Percentiles rank a stretch among this genome's conserved stretches.
Evolutionary conservation across 2,797 vertebrate species (phyloP).

Genomic region (Cyprinella venusta): DNA sequence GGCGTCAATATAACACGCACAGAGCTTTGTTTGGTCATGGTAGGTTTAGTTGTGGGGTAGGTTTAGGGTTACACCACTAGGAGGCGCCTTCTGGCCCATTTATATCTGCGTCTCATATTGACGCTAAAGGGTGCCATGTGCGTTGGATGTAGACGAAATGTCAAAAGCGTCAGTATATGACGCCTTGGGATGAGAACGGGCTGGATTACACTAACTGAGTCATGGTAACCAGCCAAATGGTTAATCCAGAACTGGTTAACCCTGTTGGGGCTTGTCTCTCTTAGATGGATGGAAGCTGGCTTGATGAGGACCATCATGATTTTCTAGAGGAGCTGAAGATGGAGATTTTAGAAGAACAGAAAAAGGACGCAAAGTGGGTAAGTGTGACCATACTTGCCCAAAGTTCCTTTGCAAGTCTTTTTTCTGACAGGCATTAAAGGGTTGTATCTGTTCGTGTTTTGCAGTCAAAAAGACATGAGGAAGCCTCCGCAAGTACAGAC

Average conservation of each 20-base stretch:
- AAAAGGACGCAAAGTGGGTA: slow-evolving; percentile 83
- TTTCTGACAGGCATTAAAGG: not conserved
- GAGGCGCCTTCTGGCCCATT: too few relatives aligned
- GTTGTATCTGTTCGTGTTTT: slow-evolving; percentile 27
- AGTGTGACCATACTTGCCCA: slow-evolving; percentile 32
- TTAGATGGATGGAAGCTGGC: slow-evolving; percentile 92
- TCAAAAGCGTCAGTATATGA: too few relatives aligned
- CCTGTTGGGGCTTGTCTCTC: slow-evolving; percentile 57
- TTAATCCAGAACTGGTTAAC: not conserved
- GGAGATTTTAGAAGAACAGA: slow-evolving; percentile 89
- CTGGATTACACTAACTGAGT: not conserved
- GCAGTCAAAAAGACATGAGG: slow-evolving; percentile 82
- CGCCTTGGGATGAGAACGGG: too few relatives aligned
- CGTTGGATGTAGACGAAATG: too few relatives aligned
- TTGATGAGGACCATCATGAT: slow-evolving; percentile 94
- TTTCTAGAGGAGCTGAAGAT: slow-evolving; percentile 93
- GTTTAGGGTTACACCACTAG: too few relatives aligned
- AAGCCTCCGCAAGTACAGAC: slow-evolving; percentile 88
- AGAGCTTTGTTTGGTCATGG: too few relatives aligned
- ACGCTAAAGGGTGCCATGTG: too few relatives aligned
- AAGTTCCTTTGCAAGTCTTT: not conserved
- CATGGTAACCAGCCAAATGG: not conserved
- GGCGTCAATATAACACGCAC: too few relatives aligned
- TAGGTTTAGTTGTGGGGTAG: too few relatives aligned
- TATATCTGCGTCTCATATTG: too few relatives aligned